A percentile compares a stretch with the other conserved stretches of the same genome.
Conservation (phyloP, 2,797 vertebrate species). For the Arvicola amphibius region DNA sequence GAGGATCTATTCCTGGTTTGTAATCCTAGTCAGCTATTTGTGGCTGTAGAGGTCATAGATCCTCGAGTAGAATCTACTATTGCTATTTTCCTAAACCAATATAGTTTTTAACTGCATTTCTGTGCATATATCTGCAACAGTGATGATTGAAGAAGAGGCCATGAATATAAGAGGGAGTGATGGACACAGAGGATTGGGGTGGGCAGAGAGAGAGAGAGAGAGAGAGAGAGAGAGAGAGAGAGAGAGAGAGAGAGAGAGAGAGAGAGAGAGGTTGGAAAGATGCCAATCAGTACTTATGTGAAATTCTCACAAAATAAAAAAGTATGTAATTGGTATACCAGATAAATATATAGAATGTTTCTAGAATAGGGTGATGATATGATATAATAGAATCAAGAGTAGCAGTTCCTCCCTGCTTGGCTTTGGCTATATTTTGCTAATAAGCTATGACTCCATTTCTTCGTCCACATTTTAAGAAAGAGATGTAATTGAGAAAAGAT, state of each 20-base stretch:
- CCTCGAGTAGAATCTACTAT: background rate
- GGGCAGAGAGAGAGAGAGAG: background rate
- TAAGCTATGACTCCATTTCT: background rate
- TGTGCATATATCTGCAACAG: background rate
- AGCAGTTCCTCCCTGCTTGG: background rate
- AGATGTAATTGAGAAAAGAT: background rate
- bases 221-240: background rate
- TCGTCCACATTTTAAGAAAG: background rate
- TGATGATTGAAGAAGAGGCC: background rate
- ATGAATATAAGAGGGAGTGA: background rate
- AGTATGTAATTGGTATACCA: background rate
- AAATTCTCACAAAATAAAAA: background rate
- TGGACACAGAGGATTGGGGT: background rate
- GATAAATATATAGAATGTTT: background rate
- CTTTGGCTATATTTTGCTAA: background rate
- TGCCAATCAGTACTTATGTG: background rate
- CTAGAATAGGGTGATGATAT: background rate
- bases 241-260: background rate
- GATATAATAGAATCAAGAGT: background rate
- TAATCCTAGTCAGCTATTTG: background rate
- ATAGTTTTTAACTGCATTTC: background rate
- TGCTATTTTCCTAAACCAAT: background rate
- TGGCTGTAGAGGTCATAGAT: background rate
- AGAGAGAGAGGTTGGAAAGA: background rate
- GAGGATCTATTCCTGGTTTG: no score